A percentile compares a stretch with the other conserved stretches of the same genome.
These are phyloP conservation scores for Stercorarius parasiticus DNA, from an alignment of 2,113 vertebrate species.

Conservation along the genomic window DNA sequence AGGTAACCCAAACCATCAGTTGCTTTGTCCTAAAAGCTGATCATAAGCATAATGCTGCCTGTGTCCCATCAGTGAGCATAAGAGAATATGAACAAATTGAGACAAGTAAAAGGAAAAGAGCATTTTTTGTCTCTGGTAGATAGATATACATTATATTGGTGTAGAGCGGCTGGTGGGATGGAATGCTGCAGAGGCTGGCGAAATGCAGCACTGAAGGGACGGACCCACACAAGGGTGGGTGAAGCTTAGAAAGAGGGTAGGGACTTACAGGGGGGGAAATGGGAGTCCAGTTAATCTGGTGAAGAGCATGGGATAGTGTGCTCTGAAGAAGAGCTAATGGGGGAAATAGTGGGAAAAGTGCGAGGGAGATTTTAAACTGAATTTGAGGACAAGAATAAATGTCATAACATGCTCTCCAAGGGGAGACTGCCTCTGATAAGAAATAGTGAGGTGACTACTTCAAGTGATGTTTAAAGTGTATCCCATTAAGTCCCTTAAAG, in stretches of 20 bases:
- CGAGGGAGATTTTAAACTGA: background rate
- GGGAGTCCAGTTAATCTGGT: background rate
- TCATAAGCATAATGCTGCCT: background rate
- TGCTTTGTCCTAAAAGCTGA: background rate
- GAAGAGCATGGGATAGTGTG: background rate
- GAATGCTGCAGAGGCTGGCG: background rate
- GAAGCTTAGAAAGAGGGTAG: background rate
- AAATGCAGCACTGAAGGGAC: background rate
- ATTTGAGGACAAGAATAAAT: background rate
- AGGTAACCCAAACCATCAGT: background rate
- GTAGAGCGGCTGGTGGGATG: background rate
- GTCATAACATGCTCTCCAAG: background rate
- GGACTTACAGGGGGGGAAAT: accelerated
- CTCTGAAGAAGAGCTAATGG: background rate
- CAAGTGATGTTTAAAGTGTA: background rate
- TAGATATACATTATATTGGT: background rate
- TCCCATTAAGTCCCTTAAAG: background rate
- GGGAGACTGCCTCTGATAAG: background rate
- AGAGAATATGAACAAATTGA: background rate
- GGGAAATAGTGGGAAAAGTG: background rate
- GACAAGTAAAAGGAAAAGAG: background rate
- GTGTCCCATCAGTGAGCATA: background rate
- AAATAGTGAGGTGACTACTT: background rate
- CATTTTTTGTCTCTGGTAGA: background rate
- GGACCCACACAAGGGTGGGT: accelerated